Evolutionary conservation across 2,888 invertebrate genomes (phyloP).

Genomic region (Andricus curvator): DNA sequence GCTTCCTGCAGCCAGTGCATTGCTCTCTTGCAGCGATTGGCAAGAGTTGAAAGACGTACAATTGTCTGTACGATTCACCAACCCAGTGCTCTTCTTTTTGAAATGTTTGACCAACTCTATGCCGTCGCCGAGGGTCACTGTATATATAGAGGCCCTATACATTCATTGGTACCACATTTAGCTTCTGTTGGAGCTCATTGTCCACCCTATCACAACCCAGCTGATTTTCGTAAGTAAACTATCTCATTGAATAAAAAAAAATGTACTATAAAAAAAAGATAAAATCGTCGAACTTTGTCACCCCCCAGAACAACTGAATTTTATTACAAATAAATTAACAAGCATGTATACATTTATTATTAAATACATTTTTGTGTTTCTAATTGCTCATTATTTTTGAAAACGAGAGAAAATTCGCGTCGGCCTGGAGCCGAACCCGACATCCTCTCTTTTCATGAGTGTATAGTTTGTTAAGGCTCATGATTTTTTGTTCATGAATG

Average conservation of each 20-base stretch:
- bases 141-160: slow-evolving; percentile 90
- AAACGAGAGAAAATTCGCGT: too few species aligned
- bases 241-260: not conserved
- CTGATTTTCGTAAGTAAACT: slow-evolving; percentile 91
- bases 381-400: too few species aligned
- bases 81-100: slow-evolving; percentile 94
- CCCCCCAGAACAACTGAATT: not conserved
- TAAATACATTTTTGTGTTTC: too few species aligned
- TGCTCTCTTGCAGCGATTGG: slow-evolving; percentile 87
- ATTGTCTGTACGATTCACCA: slow-evolving; percentile 96
- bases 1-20: slow-evolving; percentile 92
- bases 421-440: too few species aligned
- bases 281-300: not conserved
- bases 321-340: not conserved
- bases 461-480: too few species aligned
- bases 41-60: slow-evolving; percentile 89
- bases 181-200: slow-evolving; percentile 87
- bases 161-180: slow-evolving; percentile 88
- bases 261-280: not conserved
- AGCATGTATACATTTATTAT: too few species aligned
- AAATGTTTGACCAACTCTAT: slow-evolving; percentile 95
- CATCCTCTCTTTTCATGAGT: too few species aligned
- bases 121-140: slow-evolving; percentile 90
- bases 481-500: too few species aligned
- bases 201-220: slow-evolving; percentile 96